Evolutionary conservation across 2,113 vertebrate species (phyloP), one percentile per base, ranked within the genome.

Genomic region (Azemiops feae): DNA sequence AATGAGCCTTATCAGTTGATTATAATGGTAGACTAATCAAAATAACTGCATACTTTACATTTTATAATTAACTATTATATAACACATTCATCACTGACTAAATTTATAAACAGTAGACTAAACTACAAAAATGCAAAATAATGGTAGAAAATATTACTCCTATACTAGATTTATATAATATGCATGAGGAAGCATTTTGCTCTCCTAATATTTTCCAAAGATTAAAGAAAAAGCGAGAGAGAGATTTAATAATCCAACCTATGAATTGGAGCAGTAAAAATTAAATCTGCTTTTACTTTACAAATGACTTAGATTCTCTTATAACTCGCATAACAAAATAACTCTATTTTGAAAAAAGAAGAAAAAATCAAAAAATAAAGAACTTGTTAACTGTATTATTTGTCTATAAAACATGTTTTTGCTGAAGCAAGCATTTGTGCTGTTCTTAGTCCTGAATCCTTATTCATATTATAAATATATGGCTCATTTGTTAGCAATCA

Each of bases 51-150:
- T 85, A 85, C 43, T 47, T 89, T 30, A 89, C 30, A 89, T 89
- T 85, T 89, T 92, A 88, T 55, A 57, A 23, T 89, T 87, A 89
- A 55, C 64, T 92, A 81, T 85, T 85, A 5, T 25, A 22, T 92
- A 30, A 50, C 85, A 91, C 90, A 85, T 55, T 23, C 1, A 58
- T 39, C 55, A 93, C 30, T 16, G 43, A 64, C 23, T 91, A 27
- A 94, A 91, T 94, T 89, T 0, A 91, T 87, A 74, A 89, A 95
- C 14, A 88, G 50, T 88, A 50, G 30, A n/a, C 12, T 88, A 50
- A 88, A 20, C 14, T 88, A 87, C 86, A 34, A 81, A 81, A 81
- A 0, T 23, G 54, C 7, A 91, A 86, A 85, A 91, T 43, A 50
- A 93, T 50, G 27, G 39, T 43, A n/a, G 30, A 25, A 93, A 57